These are phyloP conservation scores for Daphoenositta chrysoptera DNA, from an alignment of 2,113 vertebrate species.

Conservation along the genomic window DNA sequence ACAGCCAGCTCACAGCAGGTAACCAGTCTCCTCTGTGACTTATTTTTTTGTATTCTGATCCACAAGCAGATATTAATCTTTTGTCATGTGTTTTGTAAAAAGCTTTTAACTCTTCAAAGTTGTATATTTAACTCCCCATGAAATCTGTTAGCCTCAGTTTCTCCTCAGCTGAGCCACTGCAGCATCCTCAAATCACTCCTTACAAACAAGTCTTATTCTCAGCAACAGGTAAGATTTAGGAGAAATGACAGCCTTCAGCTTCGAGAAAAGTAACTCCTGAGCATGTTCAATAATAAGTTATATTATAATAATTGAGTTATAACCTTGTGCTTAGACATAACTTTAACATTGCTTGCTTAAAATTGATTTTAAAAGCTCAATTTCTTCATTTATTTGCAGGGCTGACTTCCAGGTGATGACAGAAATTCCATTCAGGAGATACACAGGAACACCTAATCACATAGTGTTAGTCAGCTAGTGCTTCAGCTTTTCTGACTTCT, in stretches of 20 bases:
- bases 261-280: not conserved
- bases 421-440: not conserved
- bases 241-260: not conserved
- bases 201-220: not conserved
- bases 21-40: not conserved
- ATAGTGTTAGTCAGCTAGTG: not conserved
- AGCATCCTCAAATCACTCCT: not conserved
- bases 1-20: not conserved
- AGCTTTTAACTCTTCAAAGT: not conserved
- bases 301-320: no score
- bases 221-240: not conserved
- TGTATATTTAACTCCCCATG: not conserved
- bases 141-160: not conserved
- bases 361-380: not conserved
- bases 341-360: not conserved
- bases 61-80: not conserved
- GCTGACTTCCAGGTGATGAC: not conserved
- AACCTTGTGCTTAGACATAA: not conserved
- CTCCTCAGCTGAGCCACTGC: not conserved
- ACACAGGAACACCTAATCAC: not conserved
- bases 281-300: not conserved
- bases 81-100: not conserved
- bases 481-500: not conserved
- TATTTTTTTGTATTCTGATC: not conserved
- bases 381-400: not conserved